These are phyloP conservation scores for Troglohyphantes excavatus DNA, from an alignment of 2,888 invertebrate species.

Conservation along the genomic window DNA sequence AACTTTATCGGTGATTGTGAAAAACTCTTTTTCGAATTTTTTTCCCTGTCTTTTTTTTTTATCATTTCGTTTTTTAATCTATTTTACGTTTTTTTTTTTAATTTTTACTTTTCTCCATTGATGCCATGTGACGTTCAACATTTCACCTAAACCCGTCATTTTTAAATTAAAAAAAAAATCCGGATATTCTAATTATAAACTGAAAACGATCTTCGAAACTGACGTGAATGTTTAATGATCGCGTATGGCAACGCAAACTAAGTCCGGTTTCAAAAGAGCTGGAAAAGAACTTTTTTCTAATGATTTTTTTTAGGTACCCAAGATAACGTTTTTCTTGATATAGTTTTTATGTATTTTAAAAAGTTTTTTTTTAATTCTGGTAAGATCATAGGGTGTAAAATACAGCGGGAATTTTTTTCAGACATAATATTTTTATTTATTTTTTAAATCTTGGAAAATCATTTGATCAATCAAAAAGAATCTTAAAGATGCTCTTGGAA, in stretches of 20 bases:
- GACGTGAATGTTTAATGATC: slow-evolving; percentile 54
- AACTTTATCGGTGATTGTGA: slow-evolving; percentile 49
- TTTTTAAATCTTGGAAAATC: too few relatives aligned
- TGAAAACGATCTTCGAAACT: slow-evolving; percentile 33
- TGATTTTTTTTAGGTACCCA: neutral
- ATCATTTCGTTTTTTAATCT: neutral
- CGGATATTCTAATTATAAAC: slow-evolving; percentile 38
- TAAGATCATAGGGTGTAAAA: too few relatives aligned
- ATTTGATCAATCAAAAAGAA: too few relatives aligned
- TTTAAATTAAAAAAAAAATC: neutral
- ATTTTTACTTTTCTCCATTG: neutral
- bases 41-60: neutral
- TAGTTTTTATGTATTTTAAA: too few relatives aligned
- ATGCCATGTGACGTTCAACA: neutral
- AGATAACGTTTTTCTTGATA: too few relatives aligned
- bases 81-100: slow-evolving; percentile 14
- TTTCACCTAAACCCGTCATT: neutral
- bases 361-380: too few relatives aligned
- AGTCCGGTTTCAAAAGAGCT: neutral
- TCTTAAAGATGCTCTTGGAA: too few relatives aligned
- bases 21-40: slow-evolving; percentile 3
- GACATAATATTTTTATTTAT: too few relatives aligned
- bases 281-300: neutral
- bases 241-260: neutral
- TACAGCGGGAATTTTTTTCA: too few relatives aligned